phyloP scores from a whole-genome alignment of 2,888 invertebrate species.

The Neria commutata region DNA sequence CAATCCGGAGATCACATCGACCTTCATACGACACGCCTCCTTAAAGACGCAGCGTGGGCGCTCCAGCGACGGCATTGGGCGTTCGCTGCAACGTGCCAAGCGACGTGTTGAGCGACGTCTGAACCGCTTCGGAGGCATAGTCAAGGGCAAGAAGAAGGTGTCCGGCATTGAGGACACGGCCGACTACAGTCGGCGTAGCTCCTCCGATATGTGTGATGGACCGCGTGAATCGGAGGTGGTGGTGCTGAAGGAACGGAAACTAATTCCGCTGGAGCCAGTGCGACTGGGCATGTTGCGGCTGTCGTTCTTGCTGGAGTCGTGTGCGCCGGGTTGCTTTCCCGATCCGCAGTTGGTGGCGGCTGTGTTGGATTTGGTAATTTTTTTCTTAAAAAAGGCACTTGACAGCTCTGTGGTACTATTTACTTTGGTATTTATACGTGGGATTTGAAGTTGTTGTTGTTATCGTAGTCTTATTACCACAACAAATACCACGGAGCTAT shows the following conservation, averaged over 20 bases:
- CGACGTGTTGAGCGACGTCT: slow-evolving; percentile 89
- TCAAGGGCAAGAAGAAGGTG: slow-evolving; percentile 87
- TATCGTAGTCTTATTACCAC: too few species aligned
- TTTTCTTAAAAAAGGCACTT: too few species aligned
- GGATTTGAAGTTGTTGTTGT: too few species aligned
- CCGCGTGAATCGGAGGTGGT: slow-evolving; percentile 87
- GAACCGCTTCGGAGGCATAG: slow-evolving; percentile 80
- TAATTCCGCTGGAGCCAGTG: slow-evolving; percentile 79
- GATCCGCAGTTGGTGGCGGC: slow-evolving; percentile 96
- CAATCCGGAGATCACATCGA: slow-evolving; percentile 67
- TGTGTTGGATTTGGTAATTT: slow-evolving; percentile 84
- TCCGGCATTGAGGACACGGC: slow-evolving; percentile 86
- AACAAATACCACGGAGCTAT: neutral
- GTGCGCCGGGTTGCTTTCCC: slow-evolving; percentile 94
- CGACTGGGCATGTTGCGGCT: slow-evolving; percentile 90
- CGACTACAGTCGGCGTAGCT: slow-evolving; percentile 81
- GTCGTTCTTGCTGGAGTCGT: slow-evolving; percentile 91
- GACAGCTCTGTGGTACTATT: slow-evolving; percentile 16
- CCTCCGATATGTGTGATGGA: slow-evolving; percentile 79
- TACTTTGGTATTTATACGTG: too few species aligned
- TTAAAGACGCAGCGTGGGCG: slow-evolving; percentile 60
- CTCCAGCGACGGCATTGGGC: slow-evolving; percentile 65
- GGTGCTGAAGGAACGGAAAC: slow-evolving; percentile 82
- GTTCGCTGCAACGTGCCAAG: slow-evolving; percentile 79
- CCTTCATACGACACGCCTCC: slow-evolving; percentile 65